These are phyloP conservation scores for Bradypodion pumilum DNA, from an alignment of 2,797 vertebrate genomes.

Conservation along the genomic window DNA sequence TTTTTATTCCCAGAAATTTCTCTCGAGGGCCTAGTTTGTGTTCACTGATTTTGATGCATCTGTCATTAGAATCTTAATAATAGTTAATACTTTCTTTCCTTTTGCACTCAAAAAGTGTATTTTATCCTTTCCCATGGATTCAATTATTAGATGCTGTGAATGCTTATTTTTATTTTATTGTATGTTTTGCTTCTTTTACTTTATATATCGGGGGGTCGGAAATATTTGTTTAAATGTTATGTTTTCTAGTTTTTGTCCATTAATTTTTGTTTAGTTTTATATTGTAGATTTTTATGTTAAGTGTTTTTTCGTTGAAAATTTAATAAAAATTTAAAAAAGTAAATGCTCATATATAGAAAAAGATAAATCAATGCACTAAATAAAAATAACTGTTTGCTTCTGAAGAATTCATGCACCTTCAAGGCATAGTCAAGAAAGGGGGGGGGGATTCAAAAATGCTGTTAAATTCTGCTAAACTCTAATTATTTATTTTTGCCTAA, in stretches of 20 bases:
- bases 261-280: too few relatives aligned
- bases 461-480: background rate
- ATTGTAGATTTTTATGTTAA: too few relatives aligned
- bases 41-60: slow-evolving; percentile 33
- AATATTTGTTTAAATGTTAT: too few relatives aligned
- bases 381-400: slow-evolving; percentile 2
- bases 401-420: too few relatives aligned
- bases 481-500: background rate
- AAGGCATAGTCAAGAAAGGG: background rate
- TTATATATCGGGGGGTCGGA: too few relatives aligned
- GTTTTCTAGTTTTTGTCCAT: too few relatives aligned
- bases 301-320: too few relatives aligned
- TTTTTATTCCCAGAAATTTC: slow-evolving; percentile 46
- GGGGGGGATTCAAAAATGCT: background rate
- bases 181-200: too few relatives aligned
- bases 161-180: too few relatives aligned
- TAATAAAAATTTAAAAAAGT: too few relatives aligned
- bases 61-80: slow-evolving; percentile 33
- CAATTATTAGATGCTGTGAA: slow-evolving; percentile 13
- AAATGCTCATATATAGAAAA: background rate
- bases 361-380: slow-evolving; percentile 5
- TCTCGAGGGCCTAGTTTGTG: slow-evolving; percentile 48
- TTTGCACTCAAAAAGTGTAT: background rate
- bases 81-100: slow-evolving; percentile 39
- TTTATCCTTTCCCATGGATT: background rate